Evolutionary conservation across 2,113 vertebrate genomes (phyloP).

Genomic region (Zosterops hypoxanthus): DNA sequence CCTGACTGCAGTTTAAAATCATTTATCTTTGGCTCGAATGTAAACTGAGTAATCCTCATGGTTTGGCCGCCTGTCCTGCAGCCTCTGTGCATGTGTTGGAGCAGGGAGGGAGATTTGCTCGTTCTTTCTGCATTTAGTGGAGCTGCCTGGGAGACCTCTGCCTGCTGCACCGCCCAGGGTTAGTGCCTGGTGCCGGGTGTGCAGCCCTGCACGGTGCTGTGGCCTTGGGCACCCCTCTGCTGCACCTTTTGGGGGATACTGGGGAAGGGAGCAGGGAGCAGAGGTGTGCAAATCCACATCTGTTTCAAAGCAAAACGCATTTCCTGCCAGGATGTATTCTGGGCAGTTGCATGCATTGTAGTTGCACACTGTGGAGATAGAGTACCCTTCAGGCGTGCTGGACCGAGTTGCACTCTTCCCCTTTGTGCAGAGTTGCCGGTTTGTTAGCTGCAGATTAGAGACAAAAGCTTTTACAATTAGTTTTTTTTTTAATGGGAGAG

Average conservation of each 20-base stretch:
- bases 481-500: constrained; percentile 39
- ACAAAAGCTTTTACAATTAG: constrained; percentile 35
- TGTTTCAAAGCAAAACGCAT: not conserved
- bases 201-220: not conserved
- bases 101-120: not conserved
- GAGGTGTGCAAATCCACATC: not conserved
- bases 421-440: not conserved
- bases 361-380: not conserved
- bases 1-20: not conserved
- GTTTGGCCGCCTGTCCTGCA: not conserved
- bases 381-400: not conserved
- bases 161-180: fast-evolving
- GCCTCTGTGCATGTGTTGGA: not conserved
- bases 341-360: not conserved
- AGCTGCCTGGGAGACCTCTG: not conserved
- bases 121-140: fast-evolving
- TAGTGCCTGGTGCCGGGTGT: too few species aligned
- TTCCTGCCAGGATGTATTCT: not conserved
- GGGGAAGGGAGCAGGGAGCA: not conserved
- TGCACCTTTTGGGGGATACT: not conserved
- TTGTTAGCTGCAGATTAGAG: constrained; percentile 29
- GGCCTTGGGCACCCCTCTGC: not conserved
- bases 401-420: not conserved
- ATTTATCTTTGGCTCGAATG: not conserved
- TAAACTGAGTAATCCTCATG: not conserved